These are phyloP conservation scores for Paguma larvata DNA, from an alignment of 2,797 vertebrate genomes.

Conservation along the genomic window DNA sequence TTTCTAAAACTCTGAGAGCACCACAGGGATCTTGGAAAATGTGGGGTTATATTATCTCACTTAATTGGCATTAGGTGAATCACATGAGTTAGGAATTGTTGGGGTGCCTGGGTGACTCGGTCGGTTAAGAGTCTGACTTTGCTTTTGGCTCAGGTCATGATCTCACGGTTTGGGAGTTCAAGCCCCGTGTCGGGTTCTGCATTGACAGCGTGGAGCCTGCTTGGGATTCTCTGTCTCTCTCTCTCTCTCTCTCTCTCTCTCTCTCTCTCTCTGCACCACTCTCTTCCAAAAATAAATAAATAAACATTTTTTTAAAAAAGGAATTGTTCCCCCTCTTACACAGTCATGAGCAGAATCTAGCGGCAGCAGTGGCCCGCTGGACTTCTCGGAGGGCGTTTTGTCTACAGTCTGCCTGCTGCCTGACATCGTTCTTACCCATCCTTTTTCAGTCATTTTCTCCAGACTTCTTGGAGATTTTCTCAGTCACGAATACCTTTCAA, in stretches of 20 bases:
- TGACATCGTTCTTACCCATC: background rate
- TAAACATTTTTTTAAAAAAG: no score
- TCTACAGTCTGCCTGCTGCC: background rate
- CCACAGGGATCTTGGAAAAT: background rate
- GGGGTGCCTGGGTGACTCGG: no score
- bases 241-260: no score
- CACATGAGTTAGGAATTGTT: background rate
- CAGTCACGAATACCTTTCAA: background rate
- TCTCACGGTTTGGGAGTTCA: no score
- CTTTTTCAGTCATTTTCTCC: background rate
- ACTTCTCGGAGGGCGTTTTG: background rate
- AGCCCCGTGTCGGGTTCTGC: no score
- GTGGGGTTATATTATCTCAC: background rate
- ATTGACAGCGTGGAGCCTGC: no score
- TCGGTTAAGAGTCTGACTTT: no score
- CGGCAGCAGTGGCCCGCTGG: background rate
- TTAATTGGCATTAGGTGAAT: background rate
- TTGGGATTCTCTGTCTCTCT: no score
- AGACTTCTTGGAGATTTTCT: slow-evolving; percentile 23
- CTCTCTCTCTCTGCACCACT: no score
- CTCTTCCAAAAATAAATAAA: no score
- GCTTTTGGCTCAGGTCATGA: no score
- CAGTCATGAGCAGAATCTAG: background rate
- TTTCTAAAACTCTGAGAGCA: background rate
- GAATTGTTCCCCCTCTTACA: background rate